A percentile compares a stretch with the other conserved stretches of the same genome.
phyloP scores from a whole-genome alignment of 2,113 vertebrate species.

The Vulpes lagopus region DNA sequence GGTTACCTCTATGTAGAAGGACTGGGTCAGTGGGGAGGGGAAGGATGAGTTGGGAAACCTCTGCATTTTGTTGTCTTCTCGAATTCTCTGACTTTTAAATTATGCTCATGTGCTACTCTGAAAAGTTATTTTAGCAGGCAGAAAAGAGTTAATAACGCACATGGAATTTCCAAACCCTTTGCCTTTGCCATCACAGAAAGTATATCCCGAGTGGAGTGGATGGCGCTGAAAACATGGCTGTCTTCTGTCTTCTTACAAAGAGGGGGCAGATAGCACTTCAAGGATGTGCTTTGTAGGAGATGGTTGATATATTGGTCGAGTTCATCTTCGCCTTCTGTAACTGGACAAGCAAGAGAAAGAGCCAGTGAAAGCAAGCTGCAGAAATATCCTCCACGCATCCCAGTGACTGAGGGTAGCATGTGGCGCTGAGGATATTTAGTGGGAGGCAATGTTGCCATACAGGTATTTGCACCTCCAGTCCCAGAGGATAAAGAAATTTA shows the following conservation, averaged over 20 bases:
- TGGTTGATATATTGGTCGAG: constrained; percentile 96
- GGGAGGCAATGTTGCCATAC: not conserved
- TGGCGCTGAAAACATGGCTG: constrained; percentile 93
- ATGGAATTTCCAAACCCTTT: constrained; percentile 94
- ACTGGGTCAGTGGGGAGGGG: not conserved
- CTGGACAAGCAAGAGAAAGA: constrained; percentile 50
- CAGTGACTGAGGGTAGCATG: not conserved
- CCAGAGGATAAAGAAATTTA: not conserved
- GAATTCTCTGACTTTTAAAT: constrained; percentile 32
- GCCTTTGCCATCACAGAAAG: constrained; percentile 96
- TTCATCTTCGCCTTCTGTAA: constrained; percentile 88
- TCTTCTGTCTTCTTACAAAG: constrained; percentile 89
- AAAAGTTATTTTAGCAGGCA: constrained; percentile 39
- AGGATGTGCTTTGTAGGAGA: constrained; percentile 92
- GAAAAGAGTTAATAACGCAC: constrained; percentile 87
- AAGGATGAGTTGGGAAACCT: not conserved
- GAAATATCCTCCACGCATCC: not conserved
- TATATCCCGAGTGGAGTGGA: constrained; percentile 96
- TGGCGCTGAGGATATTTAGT: not conserved
- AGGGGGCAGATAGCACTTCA: constrained; percentile 92
- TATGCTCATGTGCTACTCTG: not conserved
- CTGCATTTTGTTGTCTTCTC: not conserved
- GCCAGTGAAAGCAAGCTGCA: constrained; percentile 55
- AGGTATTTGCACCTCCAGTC: not conserved
- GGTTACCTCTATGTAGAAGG: not conserved